These are phyloP conservation scores for Timandra comae DNA, from an alignment of 2,888 invertebrate species.

Conservation along the genomic window DNA sequence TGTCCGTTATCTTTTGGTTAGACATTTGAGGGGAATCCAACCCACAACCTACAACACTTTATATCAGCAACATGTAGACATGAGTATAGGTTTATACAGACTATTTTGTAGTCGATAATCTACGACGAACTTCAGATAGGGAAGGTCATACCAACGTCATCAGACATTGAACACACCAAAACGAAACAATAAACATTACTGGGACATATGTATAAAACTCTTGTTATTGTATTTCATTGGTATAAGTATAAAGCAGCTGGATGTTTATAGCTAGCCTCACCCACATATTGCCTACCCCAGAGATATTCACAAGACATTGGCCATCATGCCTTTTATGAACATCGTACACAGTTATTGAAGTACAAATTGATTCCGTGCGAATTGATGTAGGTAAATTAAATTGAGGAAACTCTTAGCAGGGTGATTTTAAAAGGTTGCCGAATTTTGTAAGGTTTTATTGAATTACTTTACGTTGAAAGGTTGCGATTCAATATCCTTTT, in stretches of 20 bases:
- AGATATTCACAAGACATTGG: slow-evolving; percentile 32
- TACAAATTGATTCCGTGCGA: slow-evolving; percentile 4
- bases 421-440: background rate
- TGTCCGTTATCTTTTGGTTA: too few relatives aligned
- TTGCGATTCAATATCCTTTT: too few relatives aligned
- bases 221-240: slow-evolving; percentile 32
- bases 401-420: background rate
- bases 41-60: too few relatives aligned
- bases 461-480: too few relatives aligned
- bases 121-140: too few relatives aligned
- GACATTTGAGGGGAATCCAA: too few relatives aligned
- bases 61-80: too few relatives aligned
- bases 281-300: slow-evolving; percentile 32
- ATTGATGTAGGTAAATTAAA: slow-evolving; percentile 13
- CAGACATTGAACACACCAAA: too few relatives aligned
- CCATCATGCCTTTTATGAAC: slow-evolving; percentile 18
- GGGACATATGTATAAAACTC: slow-evolving; percentile 33
- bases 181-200: slow-evolving; percentile 27
- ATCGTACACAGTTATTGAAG: slow-evolving; percentile 17
- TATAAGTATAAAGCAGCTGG: slow-evolving; percentile 40
- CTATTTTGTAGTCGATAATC: too few relatives aligned
- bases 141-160: too few relatives aligned
- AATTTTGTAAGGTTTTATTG: too few relatives aligned
- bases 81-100: too few relatives aligned
- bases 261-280: slow-evolving; percentile 34